A percentile compares a stretch with the other conserved stretches of the same genome.
phyloP scores from a whole-genome alignment of 2,797 vertebrate species.

The Ptychobarbus kaznakovi region DNA sequence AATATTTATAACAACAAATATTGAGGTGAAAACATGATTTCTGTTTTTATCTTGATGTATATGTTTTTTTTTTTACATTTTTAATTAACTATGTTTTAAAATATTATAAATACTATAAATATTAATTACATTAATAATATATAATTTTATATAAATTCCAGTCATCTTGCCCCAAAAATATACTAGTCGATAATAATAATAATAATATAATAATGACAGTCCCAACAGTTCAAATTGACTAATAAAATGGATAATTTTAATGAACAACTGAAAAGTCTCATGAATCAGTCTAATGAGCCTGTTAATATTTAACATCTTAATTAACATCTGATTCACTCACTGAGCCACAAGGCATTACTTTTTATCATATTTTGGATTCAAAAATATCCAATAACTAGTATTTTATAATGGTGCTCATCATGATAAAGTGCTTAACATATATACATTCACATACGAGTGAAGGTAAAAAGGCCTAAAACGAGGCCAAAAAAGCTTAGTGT shows the following conservation, averaged over 20 bases:
- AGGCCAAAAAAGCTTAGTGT: background rate
- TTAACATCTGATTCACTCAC: background rate
- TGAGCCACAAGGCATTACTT: background rate
- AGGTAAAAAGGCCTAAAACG: background rate
- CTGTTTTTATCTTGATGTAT: background rate
- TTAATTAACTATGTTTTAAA: background rate
- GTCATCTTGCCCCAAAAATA: background rate
- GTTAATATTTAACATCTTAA: slow-evolving; percentile 17
- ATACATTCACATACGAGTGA: background rate
- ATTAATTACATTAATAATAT: background rate
- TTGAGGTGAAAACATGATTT: background rate
- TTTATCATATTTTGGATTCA: background rate
- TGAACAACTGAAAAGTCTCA: background rate
- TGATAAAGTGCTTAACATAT: background rate
- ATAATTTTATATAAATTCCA: too few species aligned
- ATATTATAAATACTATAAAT: background rate
- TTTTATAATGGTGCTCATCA: background rate
- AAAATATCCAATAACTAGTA: background rate
- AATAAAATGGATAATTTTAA: background rate
- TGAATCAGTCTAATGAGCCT: background rate
- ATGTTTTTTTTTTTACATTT: too few species aligned
- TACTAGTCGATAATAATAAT: background rate
- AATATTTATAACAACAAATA: background rate
- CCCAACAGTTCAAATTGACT: background rate
- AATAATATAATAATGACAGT: background rate